These are phyloP conservation scores for Autographa pulchrina DNA, from an alignment of 2,888 invertebrate species.

Conservation along the genomic window DNA sequence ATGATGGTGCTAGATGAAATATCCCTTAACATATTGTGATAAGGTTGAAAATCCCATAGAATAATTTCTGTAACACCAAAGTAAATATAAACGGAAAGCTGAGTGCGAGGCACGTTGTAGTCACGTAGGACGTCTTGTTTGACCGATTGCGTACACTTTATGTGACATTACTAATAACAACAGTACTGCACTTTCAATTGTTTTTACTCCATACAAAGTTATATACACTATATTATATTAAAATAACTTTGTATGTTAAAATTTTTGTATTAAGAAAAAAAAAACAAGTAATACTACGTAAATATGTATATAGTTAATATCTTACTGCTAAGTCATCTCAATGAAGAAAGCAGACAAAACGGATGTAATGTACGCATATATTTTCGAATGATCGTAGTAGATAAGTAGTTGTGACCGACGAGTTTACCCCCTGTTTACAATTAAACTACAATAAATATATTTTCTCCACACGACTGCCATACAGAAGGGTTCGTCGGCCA, in stretches of 20 bases:
- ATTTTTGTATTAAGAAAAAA: no score
- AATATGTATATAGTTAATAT: no score
- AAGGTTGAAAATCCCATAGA: slow-evolving; percentile 10
- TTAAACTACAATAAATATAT: slow-evolving; percentile 42
- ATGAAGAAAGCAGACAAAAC: neutral
- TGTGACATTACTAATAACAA: slow-evolving; percentile 19
- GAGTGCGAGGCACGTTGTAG: slow-evolving; percentile 48
- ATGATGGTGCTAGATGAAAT: neutral
- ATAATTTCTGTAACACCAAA: slow-evolving; percentile 40
- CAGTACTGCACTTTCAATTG: neutral
- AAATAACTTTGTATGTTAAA: no score
- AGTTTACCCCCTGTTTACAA: slow-evolving; percentile 15
- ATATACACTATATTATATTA: no score
- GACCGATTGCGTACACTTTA: slow-evolving; percentile 39
- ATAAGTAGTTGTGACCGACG: neutral
- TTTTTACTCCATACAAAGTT: neutral
- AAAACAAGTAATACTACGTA: no score
- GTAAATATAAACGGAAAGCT: slow-evolving; percentile 59
- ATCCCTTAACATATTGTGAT: neutral
- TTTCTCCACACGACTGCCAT: slow-evolving; percentile 38
- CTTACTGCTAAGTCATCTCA: no score
- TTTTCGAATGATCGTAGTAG: neutral
- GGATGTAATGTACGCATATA: neutral
- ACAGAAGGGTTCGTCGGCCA: slow-evolving; percentile 24
- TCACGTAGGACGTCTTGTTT: neutral